These are phyloP conservation scores for Microhierax caerulescens DNA, from an alignment of 2,797 vertebrate genomes.

Conservation along the genomic window DNA sequence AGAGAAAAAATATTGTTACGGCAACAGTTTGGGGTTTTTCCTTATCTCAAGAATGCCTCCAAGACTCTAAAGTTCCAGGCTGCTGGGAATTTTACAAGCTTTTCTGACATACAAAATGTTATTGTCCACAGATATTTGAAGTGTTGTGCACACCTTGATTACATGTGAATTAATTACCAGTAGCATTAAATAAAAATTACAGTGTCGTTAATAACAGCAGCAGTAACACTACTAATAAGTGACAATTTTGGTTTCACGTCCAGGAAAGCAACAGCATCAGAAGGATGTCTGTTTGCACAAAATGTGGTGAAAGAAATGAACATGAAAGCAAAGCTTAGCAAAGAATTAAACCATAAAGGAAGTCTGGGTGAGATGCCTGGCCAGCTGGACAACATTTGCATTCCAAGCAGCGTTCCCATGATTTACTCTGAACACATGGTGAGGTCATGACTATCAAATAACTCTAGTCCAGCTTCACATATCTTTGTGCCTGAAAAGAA, in stretches of 20 bases:
- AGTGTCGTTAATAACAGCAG: background rate
- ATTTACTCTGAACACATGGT: constrained; percentile 44
- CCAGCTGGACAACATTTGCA: constrained; percentile 50
- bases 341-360: constrained; percentile 11
- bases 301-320: background rate
- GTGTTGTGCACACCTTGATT: background rate
- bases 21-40: background rate
- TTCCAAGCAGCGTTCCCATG: constrained; percentile 39
- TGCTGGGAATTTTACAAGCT: background rate
- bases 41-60: background rate
- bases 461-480: background rate
- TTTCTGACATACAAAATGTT: background rate
- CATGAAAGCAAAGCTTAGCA: background rate
- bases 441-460: constrained; percentile 39
- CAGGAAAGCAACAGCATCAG: background rate
- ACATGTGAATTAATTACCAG: background rate
- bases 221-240: background rate
- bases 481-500: background rate
- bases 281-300: background rate
- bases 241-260: background rate
- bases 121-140: background rate
- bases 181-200: background rate
- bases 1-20: background rate
- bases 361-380: background rate
- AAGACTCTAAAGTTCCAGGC: background rate